Conservation (phyloP, 2,113 vertebrate species). For the Myocastor coypus region DNA sequence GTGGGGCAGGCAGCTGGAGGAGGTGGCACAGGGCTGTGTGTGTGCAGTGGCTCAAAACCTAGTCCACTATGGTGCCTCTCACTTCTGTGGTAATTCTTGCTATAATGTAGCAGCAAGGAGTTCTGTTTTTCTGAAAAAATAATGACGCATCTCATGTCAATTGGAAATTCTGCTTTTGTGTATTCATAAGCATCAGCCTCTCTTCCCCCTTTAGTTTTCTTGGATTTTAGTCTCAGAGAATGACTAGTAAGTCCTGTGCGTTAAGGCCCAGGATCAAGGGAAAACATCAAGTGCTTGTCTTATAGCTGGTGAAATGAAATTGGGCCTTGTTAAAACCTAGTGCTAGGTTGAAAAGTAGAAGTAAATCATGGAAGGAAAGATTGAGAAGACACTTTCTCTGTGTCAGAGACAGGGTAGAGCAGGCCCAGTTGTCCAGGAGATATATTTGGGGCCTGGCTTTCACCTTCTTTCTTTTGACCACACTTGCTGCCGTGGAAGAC, state of each 20-base stretch:
- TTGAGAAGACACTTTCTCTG: too few relatives aligned
- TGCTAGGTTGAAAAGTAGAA: background rate
- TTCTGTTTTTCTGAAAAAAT: background rate
- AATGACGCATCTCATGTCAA: background rate
- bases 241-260: background rate
- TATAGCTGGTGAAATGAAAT: background rate
- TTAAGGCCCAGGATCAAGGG: background rate
- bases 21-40: background rate
- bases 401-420: too few relatives aligned
- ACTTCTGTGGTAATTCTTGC: background rate
- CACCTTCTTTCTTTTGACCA: background rate
- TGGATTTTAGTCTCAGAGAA: background rate
- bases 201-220: background rate
- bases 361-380: background rate
- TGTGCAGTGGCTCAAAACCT: too few relatives aligned
- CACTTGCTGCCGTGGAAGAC: background rate
- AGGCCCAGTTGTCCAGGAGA: background rate
- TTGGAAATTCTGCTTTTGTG: background rate
- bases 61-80: background rate
- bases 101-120: background rate
- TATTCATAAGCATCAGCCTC: background rate
- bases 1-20: background rate
- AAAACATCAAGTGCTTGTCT: background rate
- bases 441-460: background rate
- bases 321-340: background rate